phyloP scores from a whole-genome alignment of 2,797 vertebrate genomes.

The Eulemur mongoz region DNA sequence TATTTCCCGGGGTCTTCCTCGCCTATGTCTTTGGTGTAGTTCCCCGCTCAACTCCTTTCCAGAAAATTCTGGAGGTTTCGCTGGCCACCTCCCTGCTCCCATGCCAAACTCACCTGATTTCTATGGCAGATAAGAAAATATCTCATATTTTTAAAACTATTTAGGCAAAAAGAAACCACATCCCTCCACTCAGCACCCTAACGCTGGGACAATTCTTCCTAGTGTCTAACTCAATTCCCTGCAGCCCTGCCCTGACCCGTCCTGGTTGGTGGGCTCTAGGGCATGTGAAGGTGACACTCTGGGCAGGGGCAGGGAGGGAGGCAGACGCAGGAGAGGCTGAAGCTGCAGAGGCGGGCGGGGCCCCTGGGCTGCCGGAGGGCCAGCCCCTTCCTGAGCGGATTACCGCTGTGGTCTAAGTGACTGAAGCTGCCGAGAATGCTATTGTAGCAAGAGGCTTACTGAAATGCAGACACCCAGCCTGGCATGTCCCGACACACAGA shows the following conservation, averaged over 20 bases:
- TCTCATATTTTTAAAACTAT: neutral
- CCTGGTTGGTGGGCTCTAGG: neutral
- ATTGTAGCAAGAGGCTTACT: neutral
- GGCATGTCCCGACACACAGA: neutral
- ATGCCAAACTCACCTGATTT: neutral
- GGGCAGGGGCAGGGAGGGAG: neutral
- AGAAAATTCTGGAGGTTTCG: neutral
- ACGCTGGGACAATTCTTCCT: neutral
- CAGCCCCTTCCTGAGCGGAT: neutral
- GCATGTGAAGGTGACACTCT: neutral
- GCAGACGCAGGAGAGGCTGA: accelerated
- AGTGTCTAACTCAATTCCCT: neutral
- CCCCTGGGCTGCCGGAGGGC: neutral
- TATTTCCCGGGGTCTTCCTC: neutral
- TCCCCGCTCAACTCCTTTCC: neutral
- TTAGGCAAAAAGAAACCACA: neutral
- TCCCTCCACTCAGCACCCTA: neutral
- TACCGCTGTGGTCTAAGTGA: neutral
- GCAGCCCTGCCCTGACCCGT: accelerated
- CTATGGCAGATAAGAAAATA: neutral
- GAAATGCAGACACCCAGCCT: neutral
- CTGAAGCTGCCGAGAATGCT: neutral
- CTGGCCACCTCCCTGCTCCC: neutral
- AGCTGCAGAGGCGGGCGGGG: accelerated
- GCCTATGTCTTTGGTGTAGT: neutral